A percentile compares a stretch with the other conserved stretches of the same genome.
Evolutionary conservation across 2,113 vertebrate genomes (phyloP).

Genomic region (Sporophila hypoxantha): DNA sequence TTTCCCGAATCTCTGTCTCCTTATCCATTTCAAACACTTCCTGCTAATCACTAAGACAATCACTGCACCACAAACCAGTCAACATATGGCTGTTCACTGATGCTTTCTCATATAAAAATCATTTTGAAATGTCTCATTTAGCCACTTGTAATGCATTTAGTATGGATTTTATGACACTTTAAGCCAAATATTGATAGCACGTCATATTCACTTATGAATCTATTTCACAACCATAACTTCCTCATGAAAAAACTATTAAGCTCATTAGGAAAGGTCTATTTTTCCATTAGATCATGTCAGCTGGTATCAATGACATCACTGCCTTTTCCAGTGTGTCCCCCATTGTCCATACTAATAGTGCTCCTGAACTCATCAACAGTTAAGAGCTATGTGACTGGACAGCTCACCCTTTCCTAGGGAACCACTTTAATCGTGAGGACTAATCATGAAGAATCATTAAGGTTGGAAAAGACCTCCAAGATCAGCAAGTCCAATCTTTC

Average conservation of each 20-base stretch:
- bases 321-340: not conserved
- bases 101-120: not conserved
- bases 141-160: not conserved
- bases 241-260: conserved; percentile 9
- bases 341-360: not conserved
- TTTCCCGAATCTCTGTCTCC: not conserved
- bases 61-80: not conserved
- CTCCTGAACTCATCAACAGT: not conserved
- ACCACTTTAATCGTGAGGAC: not conserved
- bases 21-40: not conserved
- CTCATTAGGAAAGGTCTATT: conserved; percentile 11
- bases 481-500: not conserved
- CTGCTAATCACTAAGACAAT: not conserved
- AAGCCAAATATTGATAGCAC: conserved; percentile 15
- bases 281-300: conserved; percentile 1
- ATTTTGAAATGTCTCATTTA: conserved; percentile 14
- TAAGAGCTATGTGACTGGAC: not conserved
- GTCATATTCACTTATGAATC: not conserved
- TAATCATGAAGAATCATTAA: not conserved
- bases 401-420: not conserved
- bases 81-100: not conserved
- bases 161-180: conserved; percentile 7
- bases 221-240: not conserved
- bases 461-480: not conserved
- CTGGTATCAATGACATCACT: not conserved